These are phyloP conservation scores for Antitype chi DNA, from an alignment of 2,888 invertebrate genomes.

Conservation along the genomic window DNA sequence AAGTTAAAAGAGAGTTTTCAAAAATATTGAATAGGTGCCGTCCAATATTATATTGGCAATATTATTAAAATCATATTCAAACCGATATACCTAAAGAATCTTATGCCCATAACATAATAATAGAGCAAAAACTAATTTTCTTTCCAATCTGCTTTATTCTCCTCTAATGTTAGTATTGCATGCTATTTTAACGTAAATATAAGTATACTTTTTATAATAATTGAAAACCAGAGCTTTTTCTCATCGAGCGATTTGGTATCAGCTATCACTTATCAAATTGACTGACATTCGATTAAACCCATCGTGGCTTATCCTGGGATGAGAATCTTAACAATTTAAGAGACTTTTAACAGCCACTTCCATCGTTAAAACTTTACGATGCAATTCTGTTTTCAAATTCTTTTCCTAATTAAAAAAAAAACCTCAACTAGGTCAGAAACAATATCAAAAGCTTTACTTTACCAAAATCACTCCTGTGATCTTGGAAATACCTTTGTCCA, in stretches of 20 bases:
- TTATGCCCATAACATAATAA: constrained; percentile 11
- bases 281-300: constrained; percentile 45
- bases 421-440: constrained; percentile 23
- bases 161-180: constrained; percentile 55
- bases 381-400: constrained; percentile 40
- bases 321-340: constrained; percentile 34
- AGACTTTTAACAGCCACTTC: constrained; percentile 48
- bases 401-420: constrained; percentile 24
- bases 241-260: constrained; percentile 16
- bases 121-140: constrained; percentile 44
- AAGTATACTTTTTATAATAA: constrained; percentile 16
- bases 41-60: not conserved
- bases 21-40: not conserved
- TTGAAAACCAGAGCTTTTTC: constrained; percentile 38
- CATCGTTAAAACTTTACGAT: constrained; percentile 53
- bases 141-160: constrained; percentile 37
- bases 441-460: not conserved
- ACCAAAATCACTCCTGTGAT: not conserved
- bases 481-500: constrained; percentile 6
- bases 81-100: not conserved
- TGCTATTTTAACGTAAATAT: constrained; percentile 50
- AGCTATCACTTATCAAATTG: constrained; percentile 26
- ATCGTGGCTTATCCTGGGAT: constrained; percentile 23
- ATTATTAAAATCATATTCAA: not conserved
- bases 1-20: not conserved